These are phyloP conservation scores for Hartigia nigra DNA, from an alignment of 2,888 invertebrate genomes.

Conservation along the genomic window DNA sequence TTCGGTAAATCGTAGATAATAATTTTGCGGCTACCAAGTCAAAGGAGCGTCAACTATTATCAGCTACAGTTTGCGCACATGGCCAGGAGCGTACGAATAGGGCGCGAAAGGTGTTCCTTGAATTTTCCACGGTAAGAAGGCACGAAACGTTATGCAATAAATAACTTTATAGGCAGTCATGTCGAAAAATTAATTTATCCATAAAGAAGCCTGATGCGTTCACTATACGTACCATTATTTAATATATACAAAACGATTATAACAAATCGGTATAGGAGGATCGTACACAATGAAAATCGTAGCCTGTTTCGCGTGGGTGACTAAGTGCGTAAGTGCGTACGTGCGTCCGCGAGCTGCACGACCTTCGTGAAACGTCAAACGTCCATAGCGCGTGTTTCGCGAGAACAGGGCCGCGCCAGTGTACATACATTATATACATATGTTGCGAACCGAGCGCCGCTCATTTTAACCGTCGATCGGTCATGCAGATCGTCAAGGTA, in stretches of 20 bases:
- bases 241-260: not conserved
- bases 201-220: not conserved
- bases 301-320: not conserved
- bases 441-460: not conserved
- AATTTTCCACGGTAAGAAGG: not conserved
- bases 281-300: not conserved
- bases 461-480: slow-evolving; percentile 2
- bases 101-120: not conserved
- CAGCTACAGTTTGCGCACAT: not conserved
- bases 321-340: slow-evolving; percentile 2
- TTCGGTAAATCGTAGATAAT: not conserved
- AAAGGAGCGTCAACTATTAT: not conserved
- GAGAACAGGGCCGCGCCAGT: slow-evolving; percentile 2
- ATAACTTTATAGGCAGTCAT: not conserved
- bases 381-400: slow-evolving; percentile 40
- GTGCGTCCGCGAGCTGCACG: slow-evolving; percentile 35
- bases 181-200: not conserved
- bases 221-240: not conserved
- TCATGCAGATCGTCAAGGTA: slow-evolving; percentile 28
- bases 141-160: not conserved
- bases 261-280: not conserved
- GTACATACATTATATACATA: not conserved
- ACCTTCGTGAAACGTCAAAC: slow-evolving; percentile 65
- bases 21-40: not conserved
- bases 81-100: not conserved